Evolutionary conservation across 1,140 invertebrate species (phyloP).

Genomic region (Stenopsyche tienmushanensis): DNA sequence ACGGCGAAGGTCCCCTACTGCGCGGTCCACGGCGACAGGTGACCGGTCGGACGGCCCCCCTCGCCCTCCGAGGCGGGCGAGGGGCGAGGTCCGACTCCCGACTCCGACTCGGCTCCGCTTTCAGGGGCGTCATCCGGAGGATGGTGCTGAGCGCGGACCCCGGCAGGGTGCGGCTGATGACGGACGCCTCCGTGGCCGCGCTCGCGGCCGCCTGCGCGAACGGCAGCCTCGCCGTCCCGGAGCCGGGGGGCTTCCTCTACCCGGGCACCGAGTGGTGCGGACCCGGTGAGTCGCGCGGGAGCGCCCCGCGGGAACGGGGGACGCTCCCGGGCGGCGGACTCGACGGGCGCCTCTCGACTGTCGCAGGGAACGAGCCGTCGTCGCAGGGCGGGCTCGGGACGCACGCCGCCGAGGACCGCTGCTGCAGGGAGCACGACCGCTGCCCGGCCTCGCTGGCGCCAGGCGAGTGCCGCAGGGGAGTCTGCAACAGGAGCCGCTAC

Average conservation of each 20-base stretch:
- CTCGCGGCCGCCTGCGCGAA: constrained; percentile 60
- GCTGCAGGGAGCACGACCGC: constrained; percentile 76
- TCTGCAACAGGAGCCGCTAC: constrained; percentile 68
- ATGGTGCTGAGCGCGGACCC: constrained; percentile 62
- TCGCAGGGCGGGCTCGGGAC: constrained; percentile 67
- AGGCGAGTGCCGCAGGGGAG: constrained; percentile 62
- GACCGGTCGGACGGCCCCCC: constrained; percentile 1
- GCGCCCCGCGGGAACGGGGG: no score
- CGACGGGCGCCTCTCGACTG: neutral
- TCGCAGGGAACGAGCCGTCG: constrained; percentile 54
- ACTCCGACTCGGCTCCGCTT: neutral
- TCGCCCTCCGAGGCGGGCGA: neutral
- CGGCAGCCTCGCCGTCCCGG: constrained; percentile 38
- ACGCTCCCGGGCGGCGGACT: no score
- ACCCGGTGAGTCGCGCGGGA: constrained; percentile 59
- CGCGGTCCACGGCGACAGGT: constrained; percentile 61
- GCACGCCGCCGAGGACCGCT: constrained; percentile 65
- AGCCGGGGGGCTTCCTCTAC: constrained; percentile 55
- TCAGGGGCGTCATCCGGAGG: constrained; percentile 60
- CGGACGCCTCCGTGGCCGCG: constrained; percentile 59
- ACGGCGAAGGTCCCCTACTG: constrained; percentile 62
- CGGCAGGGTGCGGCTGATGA: constrained; percentile 60
- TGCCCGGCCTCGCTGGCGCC: constrained; percentile 64
- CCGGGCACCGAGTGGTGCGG: constrained; percentile 76
- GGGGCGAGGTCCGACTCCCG: neutral